A percentile compares a stretch with the other conserved stretches of the same genome.
Evolutionary conservation across 1,140 invertebrate genomes (phyloP).

Genomic region (Drosophila kohkoa): DNA sequence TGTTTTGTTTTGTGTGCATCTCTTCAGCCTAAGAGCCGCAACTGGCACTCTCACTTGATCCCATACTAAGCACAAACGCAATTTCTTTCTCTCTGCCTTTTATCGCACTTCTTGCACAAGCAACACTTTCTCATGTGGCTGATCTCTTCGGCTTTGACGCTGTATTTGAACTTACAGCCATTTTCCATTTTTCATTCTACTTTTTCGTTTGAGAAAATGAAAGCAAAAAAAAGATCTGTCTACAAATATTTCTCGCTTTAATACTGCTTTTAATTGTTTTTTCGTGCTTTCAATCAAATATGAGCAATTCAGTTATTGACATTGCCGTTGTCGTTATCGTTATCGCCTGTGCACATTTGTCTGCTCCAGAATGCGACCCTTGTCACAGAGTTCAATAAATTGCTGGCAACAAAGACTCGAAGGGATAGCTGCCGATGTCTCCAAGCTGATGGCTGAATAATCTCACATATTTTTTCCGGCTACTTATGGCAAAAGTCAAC

Average conservation of each 20-base stretch:
- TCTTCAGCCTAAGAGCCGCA: not conserved
- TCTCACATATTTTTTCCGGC: constrained; percentile 1
- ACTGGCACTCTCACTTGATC: not conserved
- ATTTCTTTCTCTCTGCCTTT: not conserved
- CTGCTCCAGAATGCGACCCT: constrained; percentile 18
- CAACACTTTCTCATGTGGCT: not conserved
- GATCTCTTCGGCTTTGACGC: not conserved
- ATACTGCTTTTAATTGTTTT: constrained; percentile 15
- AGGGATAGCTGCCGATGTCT: not conserved
- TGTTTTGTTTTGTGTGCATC: not conserved
- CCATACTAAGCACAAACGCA: not conserved
- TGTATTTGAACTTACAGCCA: not conserved
- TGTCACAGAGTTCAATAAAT: constrained; percentile 29
- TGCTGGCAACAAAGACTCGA: constrained; percentile 10
- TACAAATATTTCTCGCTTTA: not conserved
- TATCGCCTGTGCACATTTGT: constrained; percentile 4
- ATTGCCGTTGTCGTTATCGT: not conserved
- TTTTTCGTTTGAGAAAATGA: no score
- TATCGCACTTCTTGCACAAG: not conserved
- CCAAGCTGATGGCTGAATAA: not conserved
- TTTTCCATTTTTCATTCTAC: not conserved
- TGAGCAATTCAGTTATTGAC: constrained; percentile 12
- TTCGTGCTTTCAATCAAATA: not conserved
- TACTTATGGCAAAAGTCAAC: constrained; percentile 18
- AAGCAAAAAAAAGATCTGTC: not conserved